Evolutionary conservation across 92 coral and sea anemone genomes (phyloP).

Genomic region (Porites divaricata): DNA sequence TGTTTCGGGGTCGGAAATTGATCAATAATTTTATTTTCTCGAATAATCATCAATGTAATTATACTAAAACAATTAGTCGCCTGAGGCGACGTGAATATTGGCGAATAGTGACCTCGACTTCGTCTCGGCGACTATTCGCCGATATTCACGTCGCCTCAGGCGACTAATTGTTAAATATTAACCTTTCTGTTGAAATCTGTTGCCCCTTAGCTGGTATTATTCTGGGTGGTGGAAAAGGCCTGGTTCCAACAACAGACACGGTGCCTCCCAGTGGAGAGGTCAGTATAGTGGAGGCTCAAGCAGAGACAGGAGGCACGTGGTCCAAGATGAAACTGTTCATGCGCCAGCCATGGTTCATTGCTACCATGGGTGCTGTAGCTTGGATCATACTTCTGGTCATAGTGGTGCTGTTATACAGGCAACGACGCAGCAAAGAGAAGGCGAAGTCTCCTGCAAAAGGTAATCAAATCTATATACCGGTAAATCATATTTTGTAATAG

Average conservation of each 20-base stretch:
- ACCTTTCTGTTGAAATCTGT: background rate
- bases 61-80: too few relatives aligned
- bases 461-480: background rate
- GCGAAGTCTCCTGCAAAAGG: slow-evolving; percentile 50
- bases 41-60: too few relatives aligned
- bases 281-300: slow-evolving; percentile 59
- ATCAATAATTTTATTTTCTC: too few relatives aligned
- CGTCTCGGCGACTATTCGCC: too few relatives aligned
- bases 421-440: slow-evolving; percentile 56
- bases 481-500: too few relatives aligned
- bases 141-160: too few relatives aligned
- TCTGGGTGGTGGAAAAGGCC: background rate
- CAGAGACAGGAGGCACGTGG: slow-evolving; percentile 66
- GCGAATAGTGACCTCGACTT: too few relatives aligned
- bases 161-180: too few relatives aligned
- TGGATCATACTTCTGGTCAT: slow-evolving; percentile 77
- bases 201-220: background rate
- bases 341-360: slow-evolving; percentile 95
- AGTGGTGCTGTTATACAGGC: slow-evolving; percentile 78
- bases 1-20: too few relatives aligned
- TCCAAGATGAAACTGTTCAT: slow-evolving; percentile 76
- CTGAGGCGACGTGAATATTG: too few relatives aligned
- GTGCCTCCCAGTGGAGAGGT: slow-evolving; percentile 48
- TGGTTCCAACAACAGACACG: background rate
- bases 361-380: slow-evolving; percentile 84